Percentiles rank a stretch among this genome's conserved stretches.
Evolutionary conservation across 2,113 vertebrate species (phyloP).

Genomic region (Clinocottus analis): DNA sequence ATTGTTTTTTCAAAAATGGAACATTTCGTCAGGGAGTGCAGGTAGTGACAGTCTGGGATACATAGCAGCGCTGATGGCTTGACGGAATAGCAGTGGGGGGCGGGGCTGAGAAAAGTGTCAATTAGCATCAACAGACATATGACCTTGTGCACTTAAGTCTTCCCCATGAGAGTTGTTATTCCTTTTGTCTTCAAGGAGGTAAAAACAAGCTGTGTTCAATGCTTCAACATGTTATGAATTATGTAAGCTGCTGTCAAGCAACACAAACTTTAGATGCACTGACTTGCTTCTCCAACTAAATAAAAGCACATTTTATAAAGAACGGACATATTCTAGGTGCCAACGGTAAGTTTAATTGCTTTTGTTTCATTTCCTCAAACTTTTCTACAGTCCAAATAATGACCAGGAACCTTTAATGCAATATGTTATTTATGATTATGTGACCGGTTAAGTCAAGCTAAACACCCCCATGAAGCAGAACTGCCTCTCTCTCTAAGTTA

Average conservation of each 20-base stretch:
- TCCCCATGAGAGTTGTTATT: background rate
- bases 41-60: too few relatives aligned
- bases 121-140: slow-evolving; percentile 16
- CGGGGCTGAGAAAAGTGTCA: background rate
- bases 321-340: background rate
- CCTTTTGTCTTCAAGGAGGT: background rate
- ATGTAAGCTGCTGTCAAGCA: background rate
- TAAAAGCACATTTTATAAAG: background rate
- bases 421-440: background rate
- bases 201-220: slow-evolving; percentile 13
- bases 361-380: background rate
- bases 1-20: too few relatives aligned
- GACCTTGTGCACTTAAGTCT: background rate
- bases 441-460: background rate
- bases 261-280: background rate
- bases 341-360: background rate
- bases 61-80: background rate
- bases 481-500: background rate
- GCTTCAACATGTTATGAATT: background rate
- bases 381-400: background rate
- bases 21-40: too few relatives aligned
- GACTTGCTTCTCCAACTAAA: background rate
- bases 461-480: background rate
- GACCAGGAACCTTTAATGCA: background rate
- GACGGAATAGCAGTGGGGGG: background rate